A percentile compares a stretch with the other conserved stretches of the same genome.
Evolutionary conservation across 2,797 vertebrate species (phyloP).

Genomic region (Diceros bicornis): DNA sequence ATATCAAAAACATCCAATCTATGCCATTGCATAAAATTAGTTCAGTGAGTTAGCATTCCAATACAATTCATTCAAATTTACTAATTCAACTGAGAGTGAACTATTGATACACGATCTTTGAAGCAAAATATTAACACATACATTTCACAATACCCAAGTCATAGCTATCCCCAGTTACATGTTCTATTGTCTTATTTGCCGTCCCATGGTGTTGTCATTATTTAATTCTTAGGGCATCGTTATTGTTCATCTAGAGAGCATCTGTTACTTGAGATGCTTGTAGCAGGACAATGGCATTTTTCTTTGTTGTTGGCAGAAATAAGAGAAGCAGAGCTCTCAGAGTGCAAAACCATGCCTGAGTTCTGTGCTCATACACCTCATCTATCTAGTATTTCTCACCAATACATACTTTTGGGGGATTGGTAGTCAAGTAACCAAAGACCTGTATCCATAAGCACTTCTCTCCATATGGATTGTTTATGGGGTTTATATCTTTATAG

Average conservation of each 20-base stretch:
- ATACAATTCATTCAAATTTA: constrained; percentile 12
- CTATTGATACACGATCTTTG: background rate
- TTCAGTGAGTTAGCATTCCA: background rate
- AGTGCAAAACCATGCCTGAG: background rate
- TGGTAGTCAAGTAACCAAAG: background rate
- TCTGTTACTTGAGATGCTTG: background rate
- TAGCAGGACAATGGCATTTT: background rate
- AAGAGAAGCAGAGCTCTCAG: background rate
- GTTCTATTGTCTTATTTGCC: background rate
- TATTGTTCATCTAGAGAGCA: background rate
- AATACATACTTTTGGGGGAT: background rate
- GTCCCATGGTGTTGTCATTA: background rate
- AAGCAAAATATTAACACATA: constrained; percentile 11
- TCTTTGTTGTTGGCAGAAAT: background rate
- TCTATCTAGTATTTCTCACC: background rate
- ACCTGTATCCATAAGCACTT: background rate
- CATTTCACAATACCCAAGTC: background rate
- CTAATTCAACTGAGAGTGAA: constrained; percentile 5
- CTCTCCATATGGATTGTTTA: background rate
- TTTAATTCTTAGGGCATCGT: constrained; percentile 6
- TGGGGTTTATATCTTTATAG: background rate
- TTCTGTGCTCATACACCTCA: background rate
- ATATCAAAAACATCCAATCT: background rate
- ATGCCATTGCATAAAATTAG: constrained; percentile 31
- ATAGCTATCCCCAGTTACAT: background rate